phyloP scores from a whole-genome alignment of 2,888 invertebrate species.

The Orchesella flavescens region DNA sequence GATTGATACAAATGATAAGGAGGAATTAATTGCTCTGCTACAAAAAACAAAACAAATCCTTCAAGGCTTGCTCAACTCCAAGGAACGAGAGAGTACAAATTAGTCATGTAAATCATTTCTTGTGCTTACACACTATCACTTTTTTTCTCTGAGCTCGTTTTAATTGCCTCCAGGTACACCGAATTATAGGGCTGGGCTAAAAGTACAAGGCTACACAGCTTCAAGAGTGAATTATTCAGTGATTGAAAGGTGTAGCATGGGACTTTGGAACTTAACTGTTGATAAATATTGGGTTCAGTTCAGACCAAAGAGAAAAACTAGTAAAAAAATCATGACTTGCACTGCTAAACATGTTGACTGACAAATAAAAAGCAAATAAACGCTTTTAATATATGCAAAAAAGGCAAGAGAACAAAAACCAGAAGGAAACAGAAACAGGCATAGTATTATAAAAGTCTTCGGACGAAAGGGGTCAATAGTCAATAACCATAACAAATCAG shows the following conservation, averaged over 20 bases:
- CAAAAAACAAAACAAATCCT: constrained; percentile 23
- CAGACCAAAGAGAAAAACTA: neutral
- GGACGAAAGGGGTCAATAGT: constrained; percentile 34
- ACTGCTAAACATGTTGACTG: constrained; percentile 7
- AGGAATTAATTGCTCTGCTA: constrained; percentile 50
- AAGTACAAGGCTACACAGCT: neutral
- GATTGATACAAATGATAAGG: constrained; percentile 55
- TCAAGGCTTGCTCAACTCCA: constrained; percentile 1
- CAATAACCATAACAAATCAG: constrained; percentile 25
- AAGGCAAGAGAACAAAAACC: neutral
- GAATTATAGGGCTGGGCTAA: constrained; percentile 41
- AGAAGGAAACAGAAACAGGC: neutral
- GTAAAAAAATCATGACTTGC: neutral
- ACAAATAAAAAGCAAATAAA: constrained; percentile 29
- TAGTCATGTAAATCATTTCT: constrained; percentile 48
- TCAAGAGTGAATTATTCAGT: constrained; percentile 11
- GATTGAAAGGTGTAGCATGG: constrained; percentile 44
- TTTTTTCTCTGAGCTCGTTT: neutral
- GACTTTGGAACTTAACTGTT: constrained; percentile 36
- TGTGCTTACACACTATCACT: neutral
- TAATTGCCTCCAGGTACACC: constrained; percentile 40
- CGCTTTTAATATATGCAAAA: neutral
- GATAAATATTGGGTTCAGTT: constrained; percentile 35
- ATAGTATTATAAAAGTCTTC: neutral
- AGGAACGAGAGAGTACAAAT: constrained; percentile 40